A percentile compares a stretch with the other conserved stretches of the same genome.
Conservation (phyloP, 2,888 invertebrate species). For the Morinoia aosen region DNA sequence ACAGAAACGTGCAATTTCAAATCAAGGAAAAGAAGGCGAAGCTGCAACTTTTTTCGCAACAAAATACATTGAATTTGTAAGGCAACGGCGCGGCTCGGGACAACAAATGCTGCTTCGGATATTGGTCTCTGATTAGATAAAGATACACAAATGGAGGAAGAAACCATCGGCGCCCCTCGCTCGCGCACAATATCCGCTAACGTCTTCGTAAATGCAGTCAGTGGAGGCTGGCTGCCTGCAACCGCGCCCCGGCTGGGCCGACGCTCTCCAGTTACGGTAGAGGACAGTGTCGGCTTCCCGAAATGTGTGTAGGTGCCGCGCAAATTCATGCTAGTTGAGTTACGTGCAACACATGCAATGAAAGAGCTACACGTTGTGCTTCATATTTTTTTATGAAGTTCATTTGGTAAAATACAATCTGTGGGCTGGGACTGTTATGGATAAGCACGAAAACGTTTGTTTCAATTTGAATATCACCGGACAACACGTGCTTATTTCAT, state of each 20-base stretch:
- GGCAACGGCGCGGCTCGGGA: conserved; percentile 29
- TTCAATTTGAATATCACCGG: neutral
- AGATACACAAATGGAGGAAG: conserved; percentile 51
- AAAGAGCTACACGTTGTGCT: neutral
- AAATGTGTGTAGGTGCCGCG: neutral
- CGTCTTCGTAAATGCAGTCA: conserved; percentile 27
- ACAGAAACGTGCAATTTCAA: neutral
- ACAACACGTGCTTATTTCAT: too few relatives aligned
- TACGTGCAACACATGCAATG: neutral
- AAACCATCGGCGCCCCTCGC: conserved; percentile 41
- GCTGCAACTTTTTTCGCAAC: conserved; percentile 7
- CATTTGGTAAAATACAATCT: neutral
- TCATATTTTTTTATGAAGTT: neutral
- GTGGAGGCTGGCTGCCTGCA: neutral
- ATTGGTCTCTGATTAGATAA: conserved; percentile 53
- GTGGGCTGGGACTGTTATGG: neutral
- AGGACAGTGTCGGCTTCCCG: neutral
- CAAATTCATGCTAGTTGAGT: neutral
- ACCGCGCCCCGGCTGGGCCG: too few relatives aligned
- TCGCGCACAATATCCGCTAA: conserved; percentile 43
- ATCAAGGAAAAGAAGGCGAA: neutral
- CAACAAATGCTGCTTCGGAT: conserved; percentile 53
- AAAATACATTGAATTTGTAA: conserved; percentile 45
- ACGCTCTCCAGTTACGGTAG: neutral
- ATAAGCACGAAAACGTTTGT: neutral